Base-by-base conservation (phyloP, 2,113 vertebrate species). In the Formicarius rufipectus region DNA sequence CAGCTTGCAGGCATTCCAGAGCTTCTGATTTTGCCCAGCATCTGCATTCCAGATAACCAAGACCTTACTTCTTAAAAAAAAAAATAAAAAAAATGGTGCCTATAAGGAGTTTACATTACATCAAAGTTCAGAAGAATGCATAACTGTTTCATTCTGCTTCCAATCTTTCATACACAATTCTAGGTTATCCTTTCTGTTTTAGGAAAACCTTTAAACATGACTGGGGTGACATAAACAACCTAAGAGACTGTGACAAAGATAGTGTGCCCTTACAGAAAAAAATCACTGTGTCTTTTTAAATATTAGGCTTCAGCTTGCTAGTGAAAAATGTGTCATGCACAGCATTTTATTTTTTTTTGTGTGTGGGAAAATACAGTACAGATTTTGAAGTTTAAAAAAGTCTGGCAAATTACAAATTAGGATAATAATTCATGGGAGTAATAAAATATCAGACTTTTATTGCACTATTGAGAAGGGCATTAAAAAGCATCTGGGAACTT, bases 371-470 rank as follows among this genome's bases (percentile, higher is more conserved):
- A 97, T 97, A 95, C 96, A 97, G 95, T 96, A 75, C 97, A 94
- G 96, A 97, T 97, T 97, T 97, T 97, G 97, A 98, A 98, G 97
- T 96, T 96, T 97, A 95, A 96, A 97, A 96, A 97, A 97, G 97
- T 96, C 97, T 98, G 97, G 97, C 93, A 97, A 97, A 98, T 97
- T 97, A 97, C 96, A 97, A 97, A 96, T 98, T 98, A 97, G 95
- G 96, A 97, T 97, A 98, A 97, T 98, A 98, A 98, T 98, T 98
- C 97, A 98, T 97, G 93, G 93, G 97, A 96, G 98, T 97, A 98
- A 98, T 98, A 98, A 98, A 98, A 98, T 92, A 97, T 94, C 95
- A 97, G 97, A 96, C 97, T 98, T 98, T 98, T 98, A 98, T 98
- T 96, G 93, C 97, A 90, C 97, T 97, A 87, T 97, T 96, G 98